Evolutionary conservation across 2,888 invertebrate species (phyloP).

Genomic region (Rhodophaea formosa): DNA sequence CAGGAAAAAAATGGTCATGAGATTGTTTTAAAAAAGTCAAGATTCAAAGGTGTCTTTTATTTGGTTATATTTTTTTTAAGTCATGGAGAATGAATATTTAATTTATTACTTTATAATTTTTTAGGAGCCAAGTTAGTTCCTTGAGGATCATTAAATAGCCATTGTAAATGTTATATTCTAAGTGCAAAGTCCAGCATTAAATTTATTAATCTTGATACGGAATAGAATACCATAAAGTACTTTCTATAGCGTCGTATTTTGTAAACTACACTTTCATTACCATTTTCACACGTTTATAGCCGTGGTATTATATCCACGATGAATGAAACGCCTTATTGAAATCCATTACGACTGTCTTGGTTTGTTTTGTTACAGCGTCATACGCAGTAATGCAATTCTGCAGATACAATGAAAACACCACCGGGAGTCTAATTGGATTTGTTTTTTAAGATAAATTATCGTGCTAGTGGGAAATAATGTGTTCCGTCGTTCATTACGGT

Average conservation of each 20-base stretch:
- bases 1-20: no score
- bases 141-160: neutral
- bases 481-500: constrained; percentile 33
- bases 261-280: neutral
- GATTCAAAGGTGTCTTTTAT: no score
- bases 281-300: constrained; percentile 17
- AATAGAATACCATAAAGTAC: constrained; percentile 12
- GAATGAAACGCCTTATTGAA: constrained; percentile 8
- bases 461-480: constrained; percentile 18
- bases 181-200: neutral
- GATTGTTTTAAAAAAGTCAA: no score
- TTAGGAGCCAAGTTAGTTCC: neutral
- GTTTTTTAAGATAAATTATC: constrained; percentile 19
- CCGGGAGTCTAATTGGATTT: constrained; percentile 19
- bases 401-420: constrained; percentile 17
- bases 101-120: no score
- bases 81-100: no score
- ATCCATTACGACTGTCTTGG: constrained; percentile 1
- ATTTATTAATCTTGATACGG: constrained; percentile 3
- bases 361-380: constrained; percentile 13
- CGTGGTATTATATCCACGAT: neutral
- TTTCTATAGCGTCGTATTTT: constrained; percentile 8
- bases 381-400: constrained; percentile 14
- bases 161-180: neutral
- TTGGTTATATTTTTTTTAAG: no score